Evolutionary conservation across 2,113 vertebrate species (phyloP).

Genomic region (Cebus imitator): DNA sequence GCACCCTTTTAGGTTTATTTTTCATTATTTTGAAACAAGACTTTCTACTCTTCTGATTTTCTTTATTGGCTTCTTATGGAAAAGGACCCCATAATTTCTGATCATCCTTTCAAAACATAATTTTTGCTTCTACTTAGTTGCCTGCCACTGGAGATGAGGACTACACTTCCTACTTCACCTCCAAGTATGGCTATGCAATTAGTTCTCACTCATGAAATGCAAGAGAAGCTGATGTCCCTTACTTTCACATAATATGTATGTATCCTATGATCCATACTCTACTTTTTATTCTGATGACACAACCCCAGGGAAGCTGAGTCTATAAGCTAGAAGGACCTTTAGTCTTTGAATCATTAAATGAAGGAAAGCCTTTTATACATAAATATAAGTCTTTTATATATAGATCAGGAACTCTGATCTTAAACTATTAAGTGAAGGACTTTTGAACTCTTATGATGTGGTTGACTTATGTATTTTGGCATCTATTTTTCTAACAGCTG

Average conservation of each 20-base stretch:
- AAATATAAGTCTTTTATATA: neutral
- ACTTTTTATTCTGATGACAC: neutral
- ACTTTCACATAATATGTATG: neutral
- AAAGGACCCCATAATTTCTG: neutral
- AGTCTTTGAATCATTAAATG: neutral
- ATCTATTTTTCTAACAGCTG: neutral
- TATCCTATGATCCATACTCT: rapidly evolving
- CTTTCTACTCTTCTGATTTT: neutral
- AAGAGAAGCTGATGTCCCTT: neutral
- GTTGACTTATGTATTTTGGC: neutral
- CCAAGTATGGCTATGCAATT: neutral
- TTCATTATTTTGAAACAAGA: neutral
- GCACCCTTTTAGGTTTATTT: neutral
- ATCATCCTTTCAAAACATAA: too few species aligned
- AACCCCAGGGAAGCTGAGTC: neutral
- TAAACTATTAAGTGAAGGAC: neutral
- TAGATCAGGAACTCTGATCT: neutral
- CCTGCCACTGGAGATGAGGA: neutral
- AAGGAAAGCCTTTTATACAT: neutral
- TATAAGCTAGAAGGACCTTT: neutral
- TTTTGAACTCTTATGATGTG: neutral
- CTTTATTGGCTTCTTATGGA: neutral
- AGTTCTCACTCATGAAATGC: neutral
- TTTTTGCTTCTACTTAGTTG: neutral
- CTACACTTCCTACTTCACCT: neutral